Evolutionary conservation across 1,140 invertebrate genomes (phyloP).

Genomic region (Drosophila triauraria): DNA sequence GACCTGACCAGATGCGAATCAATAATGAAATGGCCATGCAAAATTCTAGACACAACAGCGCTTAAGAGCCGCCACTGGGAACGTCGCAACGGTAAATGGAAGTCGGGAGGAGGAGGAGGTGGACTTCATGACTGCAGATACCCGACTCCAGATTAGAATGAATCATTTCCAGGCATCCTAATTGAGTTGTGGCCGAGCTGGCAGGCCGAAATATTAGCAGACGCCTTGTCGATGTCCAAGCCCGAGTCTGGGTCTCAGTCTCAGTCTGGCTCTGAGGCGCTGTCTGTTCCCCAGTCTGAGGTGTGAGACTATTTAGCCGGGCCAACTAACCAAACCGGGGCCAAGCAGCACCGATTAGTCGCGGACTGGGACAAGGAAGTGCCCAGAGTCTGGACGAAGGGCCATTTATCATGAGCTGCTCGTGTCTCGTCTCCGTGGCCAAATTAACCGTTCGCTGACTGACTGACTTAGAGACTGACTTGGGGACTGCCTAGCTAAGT

Average conservation of each 20-base stretch:
- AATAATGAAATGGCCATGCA: constrained; percentile 79
- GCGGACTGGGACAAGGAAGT: constrained; percentile 40
- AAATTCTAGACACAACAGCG: constrained; percentile 76
- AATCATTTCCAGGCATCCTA: constrained; percentile 80
- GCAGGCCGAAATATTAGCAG: constrained; percentile 55
- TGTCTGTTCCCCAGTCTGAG: constrained; percentile 15
- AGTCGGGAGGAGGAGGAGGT: constrained; percentile 4
- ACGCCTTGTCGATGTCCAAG: constrained; percentile 50
- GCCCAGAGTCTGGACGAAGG: constrained; percentile 52
- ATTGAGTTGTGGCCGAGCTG: constrained; percentile 71
- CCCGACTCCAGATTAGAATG: constrained; percentile 80
- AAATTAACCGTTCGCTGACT: constrained; percentile 67
- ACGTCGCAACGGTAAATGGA: constrained; percentile 73
- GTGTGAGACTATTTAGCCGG: constrained; percentile 62
- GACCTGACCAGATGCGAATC: constrained; percentile 67
- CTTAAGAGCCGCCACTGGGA: constrained; percentile 56
- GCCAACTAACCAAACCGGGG: constrained; percentile 38
- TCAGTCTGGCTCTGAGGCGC: constrained; percentile 11
- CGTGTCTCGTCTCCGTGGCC: constrained; percentile 67
- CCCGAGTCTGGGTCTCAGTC: background rate
- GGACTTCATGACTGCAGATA: constrained; percentile 74
- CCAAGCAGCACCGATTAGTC: constrained; percentile 51
- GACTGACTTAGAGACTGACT: constrained; percentile 39
- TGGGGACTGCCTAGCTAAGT: constrained; percentile 24
- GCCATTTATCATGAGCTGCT: constrained; percentile 73